A percentile compares a stretch with the other conserved stretches of the same genome.
phyloP scores from a whole-genome alignment of 2,113 vertebrate genomes.

The Oxygymnocypris stewartii region DNA sequence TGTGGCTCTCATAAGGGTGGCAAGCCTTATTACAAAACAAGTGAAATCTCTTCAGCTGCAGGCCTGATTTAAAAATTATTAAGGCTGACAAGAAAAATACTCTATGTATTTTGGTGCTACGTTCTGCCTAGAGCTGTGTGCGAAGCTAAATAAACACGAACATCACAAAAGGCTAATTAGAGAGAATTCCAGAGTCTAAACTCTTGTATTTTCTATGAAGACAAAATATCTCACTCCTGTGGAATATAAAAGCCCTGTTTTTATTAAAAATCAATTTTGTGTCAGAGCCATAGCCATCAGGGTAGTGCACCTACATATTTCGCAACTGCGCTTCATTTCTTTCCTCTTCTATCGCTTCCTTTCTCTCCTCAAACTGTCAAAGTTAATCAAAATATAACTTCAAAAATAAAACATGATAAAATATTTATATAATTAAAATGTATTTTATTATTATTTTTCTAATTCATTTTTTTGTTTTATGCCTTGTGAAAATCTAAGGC shows the following conservation, averaged over 20 bases:
- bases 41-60: conserved; percentile 12
- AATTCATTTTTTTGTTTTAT: not conserved
- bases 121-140: conserved; percentile 11
- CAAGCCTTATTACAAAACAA: not conserved
- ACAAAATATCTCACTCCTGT: conserved; percentile 11
- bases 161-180: conserved; percentile 2
- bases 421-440: not conserved
- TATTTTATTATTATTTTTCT: not conserved
- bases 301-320: not conserved
- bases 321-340: not conserved
- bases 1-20: not conserved
- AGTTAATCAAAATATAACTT: not conserved
- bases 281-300: not conserved
- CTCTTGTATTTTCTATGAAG: not conserved
- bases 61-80: conserved; percentile 15
- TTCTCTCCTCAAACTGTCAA: conserved; percentile 1
- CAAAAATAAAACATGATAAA: not conserved
- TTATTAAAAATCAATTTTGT: not conserved
- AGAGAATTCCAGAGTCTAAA: not conserved
- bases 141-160: conserved; percentile 6
- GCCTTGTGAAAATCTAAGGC: not conserved
- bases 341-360: not conserved
- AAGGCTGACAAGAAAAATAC: conserved; percentile 28
- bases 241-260: conserved; percentile 3
- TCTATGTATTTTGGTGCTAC: not conserved